These are phyloP conservation scores for Orthosia incerta DNA, from an alignment of 2,888 invertebrate genomes.

Conservation along the genomic window DNA sequence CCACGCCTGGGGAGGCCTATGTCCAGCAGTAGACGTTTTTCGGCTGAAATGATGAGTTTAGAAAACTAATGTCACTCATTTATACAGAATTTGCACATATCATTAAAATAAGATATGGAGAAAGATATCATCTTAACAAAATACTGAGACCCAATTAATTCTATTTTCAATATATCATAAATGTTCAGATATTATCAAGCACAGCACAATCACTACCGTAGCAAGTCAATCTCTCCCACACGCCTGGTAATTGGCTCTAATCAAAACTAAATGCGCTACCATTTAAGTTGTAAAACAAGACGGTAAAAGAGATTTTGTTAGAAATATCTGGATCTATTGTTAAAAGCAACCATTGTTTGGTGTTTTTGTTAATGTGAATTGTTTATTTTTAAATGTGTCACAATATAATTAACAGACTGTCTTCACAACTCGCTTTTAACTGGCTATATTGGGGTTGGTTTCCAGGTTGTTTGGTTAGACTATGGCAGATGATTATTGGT, in stretches of 20 bases:
- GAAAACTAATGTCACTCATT: not conserved
- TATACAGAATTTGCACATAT: no score
- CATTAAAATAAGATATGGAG: not conserved
- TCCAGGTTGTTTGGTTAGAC: no score
- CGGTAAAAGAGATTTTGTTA: slow-evolving; percentile 19
- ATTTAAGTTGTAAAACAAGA: slow-evolving; percentile 42
- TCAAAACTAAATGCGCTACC: slow-evolving; percentile 48
- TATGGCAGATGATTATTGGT: no score
- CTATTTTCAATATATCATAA: not conserved
- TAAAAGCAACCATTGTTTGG: not conserved
- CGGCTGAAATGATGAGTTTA: no score
- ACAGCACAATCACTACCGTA: slow-evolving; percentile 32
- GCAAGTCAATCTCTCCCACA: slow-evolving; percentile 55
- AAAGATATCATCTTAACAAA: not conserved
- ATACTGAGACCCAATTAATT: not conserved
- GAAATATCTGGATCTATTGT: not conserved
- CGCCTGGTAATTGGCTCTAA: slow-evolving; percentile 64
- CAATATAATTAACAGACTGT: not conserved
- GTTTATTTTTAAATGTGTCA: slow-evolving; percentile 2
- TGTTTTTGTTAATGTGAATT: not conserved
- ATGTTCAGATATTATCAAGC: slow-evolving; percentile 18
- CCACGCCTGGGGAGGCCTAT: no score
- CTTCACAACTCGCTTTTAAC: no score
- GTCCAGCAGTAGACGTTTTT: no score
- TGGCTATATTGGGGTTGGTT: no score